Base-by-base conservation (phyloP, 1,140 invertebrate species). In the Drosophila busckii region DNA sequence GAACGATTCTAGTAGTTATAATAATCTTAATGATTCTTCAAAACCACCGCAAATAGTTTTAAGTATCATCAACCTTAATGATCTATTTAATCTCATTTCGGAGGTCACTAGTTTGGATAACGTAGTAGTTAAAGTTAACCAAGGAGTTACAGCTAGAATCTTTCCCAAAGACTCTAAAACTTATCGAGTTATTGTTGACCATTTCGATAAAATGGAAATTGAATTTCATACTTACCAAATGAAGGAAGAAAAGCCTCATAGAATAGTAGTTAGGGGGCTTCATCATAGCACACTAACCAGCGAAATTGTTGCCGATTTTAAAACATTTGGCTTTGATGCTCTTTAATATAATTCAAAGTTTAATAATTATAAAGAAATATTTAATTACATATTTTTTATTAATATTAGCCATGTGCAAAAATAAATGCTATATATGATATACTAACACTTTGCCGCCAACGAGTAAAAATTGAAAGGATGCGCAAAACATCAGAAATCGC, bases 381-480 rank as follows among this genome's bases (percentile, higher is more conserved):
- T 44, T 13, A 28, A 31, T 2, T 45, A 53, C 5, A 44, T 52
- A 20, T 60, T 52, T 7, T 52, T 60, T 10, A 38, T 52, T 8
- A 59, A 52, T 52, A 42, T 44, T 8, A 12, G 31, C 22, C 31
- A 35, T 42, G 29, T 7, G 13, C 10, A 37, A 29, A 29, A 44
- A 59, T 20, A 23, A 23, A 29, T 29, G 12, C 16, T 8, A 44
- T 44, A 6, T 29, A 44, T 4, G 25, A 19, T 19, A 31, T 44
- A 7, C 10, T 9, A 9, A 29, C 12, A 31, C 34, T 50, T n/a
- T 37, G 34, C 16, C 25, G 41, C 5, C 17, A 32, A n/a, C 6
- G 9, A 15, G 28, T 46, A 8, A 12, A n/a, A 4, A 15, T 46
- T 20, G 28, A 31, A 23, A 32, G 20, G 16, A 32, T 31, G 23